phyloP scores from a whole-genome alignment of 1,140 invertebrate genomes.

The Aethina tumida region DNA sequence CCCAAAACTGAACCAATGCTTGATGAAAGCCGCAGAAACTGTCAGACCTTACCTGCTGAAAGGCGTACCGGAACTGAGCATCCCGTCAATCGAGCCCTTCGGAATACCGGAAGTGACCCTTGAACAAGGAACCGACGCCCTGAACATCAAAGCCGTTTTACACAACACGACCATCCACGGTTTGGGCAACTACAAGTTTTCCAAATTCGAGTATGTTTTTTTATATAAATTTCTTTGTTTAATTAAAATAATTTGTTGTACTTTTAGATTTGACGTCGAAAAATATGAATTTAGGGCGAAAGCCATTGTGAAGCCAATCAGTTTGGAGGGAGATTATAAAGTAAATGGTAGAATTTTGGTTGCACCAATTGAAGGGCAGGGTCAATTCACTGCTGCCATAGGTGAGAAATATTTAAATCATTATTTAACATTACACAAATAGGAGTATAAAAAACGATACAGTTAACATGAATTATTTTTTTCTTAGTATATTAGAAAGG shows the following conservation, averaged over 20 bases:
- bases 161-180: conserved; percentile 54
- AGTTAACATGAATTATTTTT: conserved; percentile 10
- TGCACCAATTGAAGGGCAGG: conserved; percentile 24
- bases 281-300: conserved; percentile 12
- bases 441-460: no score
- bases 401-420: conserved; percentile 7
- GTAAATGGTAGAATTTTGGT: conserved; percentile 22
- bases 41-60: conserved; percentile 47
- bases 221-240: neutral
- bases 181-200: conserved; percentile 28
- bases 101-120: conserved; percentile 49
- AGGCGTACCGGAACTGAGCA: conserved; percentile 52
- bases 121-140: conserved; percentile 47
- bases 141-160: conserved; percentile 55
- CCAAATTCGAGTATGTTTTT: conserved; percentile 23
- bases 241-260: conserved; percentile 2
- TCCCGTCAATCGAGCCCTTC: conserved; percentile 55
- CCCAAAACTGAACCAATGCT: conserved; percentile 48
- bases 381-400: conserved; percentile 20
- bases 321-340: conserved; percentile 19
- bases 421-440: no score
- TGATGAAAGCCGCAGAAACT: conserved; percentile 45
- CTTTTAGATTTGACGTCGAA: conserved; percentile 16
- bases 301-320: conserved; percentile 10
- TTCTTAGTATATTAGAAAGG: no score